phyloP scores from a whole-genome alignment of 2,888 invertebrate species.

The Metallyticus violacea region DNA sequence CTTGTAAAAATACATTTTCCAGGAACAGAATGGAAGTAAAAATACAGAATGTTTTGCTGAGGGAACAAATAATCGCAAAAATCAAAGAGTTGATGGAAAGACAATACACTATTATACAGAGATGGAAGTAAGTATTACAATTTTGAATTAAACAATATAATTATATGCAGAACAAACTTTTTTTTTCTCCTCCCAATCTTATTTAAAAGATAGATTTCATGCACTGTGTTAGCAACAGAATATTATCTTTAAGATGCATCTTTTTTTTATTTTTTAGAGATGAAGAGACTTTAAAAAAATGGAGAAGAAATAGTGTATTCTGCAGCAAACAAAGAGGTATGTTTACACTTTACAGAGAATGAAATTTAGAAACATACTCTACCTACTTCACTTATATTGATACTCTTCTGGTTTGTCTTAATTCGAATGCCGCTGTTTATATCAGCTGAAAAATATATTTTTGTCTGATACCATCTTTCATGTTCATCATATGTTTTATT shows the following conservation, averaged over 20 bases:
- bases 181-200: neutral
- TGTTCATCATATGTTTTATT: no score
- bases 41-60: constrained; percentile 15
- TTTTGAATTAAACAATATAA: no score
- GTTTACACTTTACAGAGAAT: no score
- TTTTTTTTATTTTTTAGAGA: constrained; percentile 43
- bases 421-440: no score
- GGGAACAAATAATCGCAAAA: constrained; percentile 51
- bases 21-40: constrained; percentile 21
- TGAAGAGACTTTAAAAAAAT: constrained; percentile 51
- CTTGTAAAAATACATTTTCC: neutral
- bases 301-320: constrained; percentile 47
- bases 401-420: no score
- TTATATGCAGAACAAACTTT: neutral
- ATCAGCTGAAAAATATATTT: no score
- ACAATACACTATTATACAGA: constrained; percentile 58
- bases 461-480: no score
- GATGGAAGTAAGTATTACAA: constrained; percentile 54
- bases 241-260: no score
- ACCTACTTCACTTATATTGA: no score
- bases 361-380: no score
- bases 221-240: neutral
- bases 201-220: neutral
- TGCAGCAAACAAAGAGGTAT: neutral
- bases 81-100: constrained; percentile 54